These are phyloP conservation scores for Schizopygopsis malacanthus DNA, from an alignment of 2,797 vertebrate genomes.

Conservation along the genomic window DNA sequence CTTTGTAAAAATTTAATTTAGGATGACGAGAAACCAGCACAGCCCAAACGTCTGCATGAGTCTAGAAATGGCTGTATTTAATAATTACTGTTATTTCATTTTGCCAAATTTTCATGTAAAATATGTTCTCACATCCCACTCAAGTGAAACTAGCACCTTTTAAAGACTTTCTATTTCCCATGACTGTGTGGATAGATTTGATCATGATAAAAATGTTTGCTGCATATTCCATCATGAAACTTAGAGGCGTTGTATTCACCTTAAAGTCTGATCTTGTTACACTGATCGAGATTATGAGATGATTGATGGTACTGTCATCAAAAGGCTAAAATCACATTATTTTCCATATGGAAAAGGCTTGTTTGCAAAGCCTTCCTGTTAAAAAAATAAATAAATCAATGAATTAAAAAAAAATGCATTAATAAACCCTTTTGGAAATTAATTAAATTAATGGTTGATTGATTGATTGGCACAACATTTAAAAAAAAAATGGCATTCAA, in stretches of 20 bases:
- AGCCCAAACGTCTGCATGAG: background rate
- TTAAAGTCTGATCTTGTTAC: background rate
- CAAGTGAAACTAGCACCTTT: background rate
- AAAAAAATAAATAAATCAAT: too few relatives aligned
- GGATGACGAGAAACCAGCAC: slow-evolving; percentile 24
- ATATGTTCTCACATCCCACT: background rate
- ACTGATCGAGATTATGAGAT: background rate
- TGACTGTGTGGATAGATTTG: background rate
- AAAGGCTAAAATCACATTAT: background rate
- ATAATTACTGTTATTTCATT: slow-evolving; percentile 5
- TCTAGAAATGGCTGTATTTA: slow-evolving; percentile 2
- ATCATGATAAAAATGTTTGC: background rate
- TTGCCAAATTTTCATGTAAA: background rate
- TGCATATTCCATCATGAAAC: background rate
- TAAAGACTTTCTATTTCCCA: background rate
- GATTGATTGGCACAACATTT: background rate
- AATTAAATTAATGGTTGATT: too few relatives aligned
- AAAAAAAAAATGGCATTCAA: background rate
- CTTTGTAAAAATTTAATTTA: slow-evolving; percentile 54
- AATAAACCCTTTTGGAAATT: background rate
- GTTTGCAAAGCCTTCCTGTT: too few relatives aligned
- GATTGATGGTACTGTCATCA: background rate
- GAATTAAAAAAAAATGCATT: background rate
- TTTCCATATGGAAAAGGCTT: background rate
- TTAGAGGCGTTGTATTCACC: background rate